Base-by-base conservation (phyloP, 1,140 invertebrate species). In the Chlorops oryzae region DNA sequence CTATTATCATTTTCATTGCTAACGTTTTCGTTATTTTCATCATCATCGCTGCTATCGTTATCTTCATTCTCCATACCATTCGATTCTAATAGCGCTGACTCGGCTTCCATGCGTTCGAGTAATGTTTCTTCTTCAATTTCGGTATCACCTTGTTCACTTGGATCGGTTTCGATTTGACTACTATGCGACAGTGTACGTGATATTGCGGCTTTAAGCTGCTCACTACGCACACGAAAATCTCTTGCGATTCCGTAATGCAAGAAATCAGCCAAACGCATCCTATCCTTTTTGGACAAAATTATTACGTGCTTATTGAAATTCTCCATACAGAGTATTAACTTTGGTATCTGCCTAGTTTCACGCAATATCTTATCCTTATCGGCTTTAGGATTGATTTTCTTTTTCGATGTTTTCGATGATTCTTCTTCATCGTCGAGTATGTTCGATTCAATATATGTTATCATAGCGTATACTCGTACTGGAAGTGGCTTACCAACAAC, bases 291-390 rank as follows among this genome's bases (percentile, higher is more conserved):
- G 3, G 75, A 73, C 24, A 83, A 62, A 9, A 76, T 49, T 21
- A 80, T 75, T 27, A 82, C 63, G 46, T 74, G 77, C 59, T 79
- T 80, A 28, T 79, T 75, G 46, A 81, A 81, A 52, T 76, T 76
- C 65, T 83, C 80, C 12, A 81, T 77, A 53, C 77, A 77, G 52
- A 75, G 75, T 44, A 82, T 65, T 0, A 81, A 73, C 50, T 76
- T 77, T 3, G 81, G 80, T 56, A 83, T 80, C 3, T 70, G 56
- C 56, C 76, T 77, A 0, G 79, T 79, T 62, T 82, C 78, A 34
- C 74, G 74, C 6, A 83, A 61, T 34, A 82, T 74, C 71, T 80
- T 80, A n/a, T 73, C 78, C 15, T 77, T 75, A 37, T 76, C 67
- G 0, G 65, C 57, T 18, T 62, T 61, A 0, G 72, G 59, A 46